These are phyloP conservation scores for Sus scrofa DNA, from an alignment of 2,113 vertebrate genomes.

Conservation along the genomic window DNA sequence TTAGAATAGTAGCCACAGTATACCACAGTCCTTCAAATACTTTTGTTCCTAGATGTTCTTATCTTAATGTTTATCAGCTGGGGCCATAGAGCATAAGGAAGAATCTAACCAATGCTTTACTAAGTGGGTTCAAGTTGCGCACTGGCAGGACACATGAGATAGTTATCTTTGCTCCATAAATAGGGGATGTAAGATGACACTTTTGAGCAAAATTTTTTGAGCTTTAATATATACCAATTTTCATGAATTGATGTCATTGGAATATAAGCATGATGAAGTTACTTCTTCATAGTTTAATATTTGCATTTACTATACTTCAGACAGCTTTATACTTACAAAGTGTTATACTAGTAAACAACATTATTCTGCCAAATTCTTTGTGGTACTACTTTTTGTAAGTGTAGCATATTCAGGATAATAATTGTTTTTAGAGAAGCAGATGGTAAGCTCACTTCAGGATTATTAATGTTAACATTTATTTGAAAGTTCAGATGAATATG, in stretches of 20 bases:
- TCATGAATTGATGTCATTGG: neutral
- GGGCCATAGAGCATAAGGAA: neutral
- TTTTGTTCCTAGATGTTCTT: neutral
- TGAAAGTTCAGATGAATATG: slow-evolving; percentile 68
- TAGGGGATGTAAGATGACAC: neutral
- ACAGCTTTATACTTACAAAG: slow-evolving; percentile 38
- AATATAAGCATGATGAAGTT: neutral
- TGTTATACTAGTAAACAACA: slow-evolving; percentile 6
- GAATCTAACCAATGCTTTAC: neutral
- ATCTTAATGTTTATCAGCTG: neutral
- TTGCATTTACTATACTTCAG: neutral
- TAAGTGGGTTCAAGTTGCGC: neutral
- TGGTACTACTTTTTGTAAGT: slow-evolving; percentile 9
- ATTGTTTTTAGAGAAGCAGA: slow-evolving; percentile 65
- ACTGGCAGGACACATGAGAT: neutral
- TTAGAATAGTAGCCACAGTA: neutral
- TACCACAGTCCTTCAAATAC: neutral
- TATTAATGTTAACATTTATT: slow-evolving; percentile 62
- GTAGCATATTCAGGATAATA: slow-evolving; percentile 18
- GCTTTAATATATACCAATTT: neutral
- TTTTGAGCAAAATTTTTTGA: neutral
- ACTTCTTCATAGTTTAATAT: neutral
- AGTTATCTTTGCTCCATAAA: neutral
- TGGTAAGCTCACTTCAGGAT: slow-evolving; percentile 57
- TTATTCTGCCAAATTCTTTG: neutral